phyloP scores from a whole-genome alignment of 2,113 vertebrate species.

The Sebastes schlegelii region DNA sequence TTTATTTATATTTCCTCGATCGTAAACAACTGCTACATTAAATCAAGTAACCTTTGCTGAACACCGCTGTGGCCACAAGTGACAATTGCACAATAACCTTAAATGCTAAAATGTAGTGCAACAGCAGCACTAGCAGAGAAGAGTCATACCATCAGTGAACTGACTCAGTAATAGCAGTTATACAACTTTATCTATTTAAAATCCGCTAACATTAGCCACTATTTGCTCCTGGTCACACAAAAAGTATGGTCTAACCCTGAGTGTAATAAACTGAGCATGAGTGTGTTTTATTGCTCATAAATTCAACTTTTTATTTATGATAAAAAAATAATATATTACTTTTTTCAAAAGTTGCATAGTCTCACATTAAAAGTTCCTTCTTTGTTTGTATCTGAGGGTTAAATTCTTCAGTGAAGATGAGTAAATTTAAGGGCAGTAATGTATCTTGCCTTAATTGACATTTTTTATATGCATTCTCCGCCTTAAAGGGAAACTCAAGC shows the following conservation, averaged over 20 bases:
- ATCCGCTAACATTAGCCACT: background rate
- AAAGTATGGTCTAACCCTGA: background rate
- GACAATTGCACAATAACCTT: background rate
- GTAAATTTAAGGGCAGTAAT: no score
- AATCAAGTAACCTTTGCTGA: background rate
- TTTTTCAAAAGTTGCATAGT: background rate
- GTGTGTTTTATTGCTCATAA: background rate
- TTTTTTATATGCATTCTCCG: background rate
- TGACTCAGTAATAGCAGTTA: background rate
- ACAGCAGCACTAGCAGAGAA: background rate
- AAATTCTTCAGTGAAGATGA: background rate
- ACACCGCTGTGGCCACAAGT: background rate
- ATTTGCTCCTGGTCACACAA: background rate
- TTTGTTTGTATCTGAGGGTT: background rate
- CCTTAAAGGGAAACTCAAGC: background rate
- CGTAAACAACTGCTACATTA: background rate
- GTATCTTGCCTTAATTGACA: no score
- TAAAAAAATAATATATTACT: background rate
- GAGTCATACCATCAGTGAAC: background rate
- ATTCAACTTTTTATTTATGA: background rate
- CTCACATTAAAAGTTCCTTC: background rate
- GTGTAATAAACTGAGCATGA: background rate
- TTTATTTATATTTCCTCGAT: background rate
- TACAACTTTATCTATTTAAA: background rate
- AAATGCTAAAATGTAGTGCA: slow-evolving; percentile 3